Percentiles rank a stretch among this genome's conserved stretches.
Evolutionary conservation across 2,888 invertebrate genomes (phyloP).

Genomic region (Hypena proboscidalis): DNA sequence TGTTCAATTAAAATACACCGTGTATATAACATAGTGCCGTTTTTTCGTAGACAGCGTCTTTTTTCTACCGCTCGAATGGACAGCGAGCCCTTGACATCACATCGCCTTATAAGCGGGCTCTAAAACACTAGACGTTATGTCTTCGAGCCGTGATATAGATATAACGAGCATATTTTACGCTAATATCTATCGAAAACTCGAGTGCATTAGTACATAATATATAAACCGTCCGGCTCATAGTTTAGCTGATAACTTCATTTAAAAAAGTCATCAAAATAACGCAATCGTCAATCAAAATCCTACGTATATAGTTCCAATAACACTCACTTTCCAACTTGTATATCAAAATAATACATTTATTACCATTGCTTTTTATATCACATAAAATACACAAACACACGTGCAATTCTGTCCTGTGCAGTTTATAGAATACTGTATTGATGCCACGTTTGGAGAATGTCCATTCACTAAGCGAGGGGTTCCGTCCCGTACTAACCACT

Average conservation of each 20-base stretch:
- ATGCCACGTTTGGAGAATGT: slow-evolving; percentile 40
- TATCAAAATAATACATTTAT: slow-evolving; percentile 41
- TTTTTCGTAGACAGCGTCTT: slow-evolving; percentile 1
- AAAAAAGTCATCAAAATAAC: slow-evolving; percentile 47
- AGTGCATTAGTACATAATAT: slow-evolving; percentile 49
- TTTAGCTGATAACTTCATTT: slow-evolving; percentile 38
- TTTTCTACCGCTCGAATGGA: slow-evolving; percentile 15
- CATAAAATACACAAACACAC: slow-evolving; percentile 42
- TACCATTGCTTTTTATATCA: slow-evolving; percentile 43
- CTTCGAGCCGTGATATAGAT: slow-evolving; percentile 35
- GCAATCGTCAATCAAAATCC: slow-evolving; percentile 20
- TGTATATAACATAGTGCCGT: slow-evolving; percentile 26
- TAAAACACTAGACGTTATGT: slow-evolving; percentile 22
- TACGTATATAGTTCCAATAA: slow-evolving; percentile 28
- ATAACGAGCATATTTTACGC: slow-evolving; percentile 35
- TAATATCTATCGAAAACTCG: slow-evolving; percentile 54
- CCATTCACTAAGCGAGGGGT: slow-evolving; percentile 37
- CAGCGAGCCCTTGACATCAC: slow-evolving; percentile 24
- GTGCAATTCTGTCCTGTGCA: slow-evolving; percentile 32
- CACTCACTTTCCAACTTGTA: slow-evolving; percentile 32
- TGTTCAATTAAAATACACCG: too few relatives aligned
- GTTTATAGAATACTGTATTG: slow-evolving; percentile 36
- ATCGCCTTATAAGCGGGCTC: slow-evolving; percentile 42
- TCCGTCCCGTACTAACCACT: slow-evolving; percentile 37
- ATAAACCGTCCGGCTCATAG: slow-evolving; percentile 36